These are phyloP conservation scores for Catharus bicknelli DNA, from an alignment of 2,113 vertebrate species.

Conservation along the genomic window DNA sequence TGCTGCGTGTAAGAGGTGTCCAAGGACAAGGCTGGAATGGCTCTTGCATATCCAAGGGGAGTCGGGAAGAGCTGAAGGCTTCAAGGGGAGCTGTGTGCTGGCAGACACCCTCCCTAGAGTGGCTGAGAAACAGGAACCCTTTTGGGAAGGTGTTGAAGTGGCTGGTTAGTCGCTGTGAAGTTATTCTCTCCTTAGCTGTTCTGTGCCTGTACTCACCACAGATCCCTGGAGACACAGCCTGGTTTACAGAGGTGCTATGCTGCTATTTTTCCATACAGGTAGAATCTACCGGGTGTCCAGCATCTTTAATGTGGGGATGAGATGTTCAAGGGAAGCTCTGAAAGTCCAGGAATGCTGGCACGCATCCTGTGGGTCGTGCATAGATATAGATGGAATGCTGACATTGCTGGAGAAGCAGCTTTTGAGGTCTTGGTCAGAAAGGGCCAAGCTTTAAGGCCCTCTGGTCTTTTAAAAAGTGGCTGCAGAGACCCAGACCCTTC, in stretches of 20 bases:
- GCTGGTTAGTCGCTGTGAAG: neutral
- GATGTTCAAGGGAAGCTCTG: neutral
- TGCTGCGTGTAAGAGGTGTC: slow-evolving; percentile 10
- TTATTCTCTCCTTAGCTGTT: neutral
- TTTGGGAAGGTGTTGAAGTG: neutral
- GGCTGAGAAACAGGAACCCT: neutral
- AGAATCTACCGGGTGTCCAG: neutral
- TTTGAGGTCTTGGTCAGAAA: neutral
- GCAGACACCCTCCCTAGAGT: neutral
- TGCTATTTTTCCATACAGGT: neutral
- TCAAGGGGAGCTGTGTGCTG: neutral
- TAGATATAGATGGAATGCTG: neutral
- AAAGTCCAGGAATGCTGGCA: neutral
- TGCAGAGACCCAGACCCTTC: neutral
- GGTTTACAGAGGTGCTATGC: neutral
- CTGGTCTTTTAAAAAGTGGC: neutral
- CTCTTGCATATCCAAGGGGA: neutral
- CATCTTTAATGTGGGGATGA: neutral
- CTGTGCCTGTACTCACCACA: neutral
- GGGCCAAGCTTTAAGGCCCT: neutral
- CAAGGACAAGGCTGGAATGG: slow-evolving; percentile 38
- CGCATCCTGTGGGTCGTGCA: neutral
- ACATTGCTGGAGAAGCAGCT: neutral
- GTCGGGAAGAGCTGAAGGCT: neutral
- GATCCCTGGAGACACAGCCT: neutral